A percentile compares a stretch with the other conserved stretches of the same genome.
Conservation (phyloP, 2,113 vertebrate species). For the Colius striatus region DNA sequence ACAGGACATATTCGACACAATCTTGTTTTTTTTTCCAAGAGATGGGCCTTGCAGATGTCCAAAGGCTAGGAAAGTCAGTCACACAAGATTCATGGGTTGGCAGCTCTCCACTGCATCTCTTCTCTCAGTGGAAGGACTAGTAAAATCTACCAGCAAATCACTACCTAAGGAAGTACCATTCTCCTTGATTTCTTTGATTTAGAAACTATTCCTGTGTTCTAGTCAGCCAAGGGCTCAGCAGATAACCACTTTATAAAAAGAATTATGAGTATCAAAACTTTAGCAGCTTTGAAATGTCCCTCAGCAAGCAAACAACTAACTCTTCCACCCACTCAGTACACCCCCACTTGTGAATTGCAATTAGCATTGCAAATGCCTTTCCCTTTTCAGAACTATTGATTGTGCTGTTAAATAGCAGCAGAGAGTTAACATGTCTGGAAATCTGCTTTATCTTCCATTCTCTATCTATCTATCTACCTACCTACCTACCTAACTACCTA, state of each 20-base stretch:
- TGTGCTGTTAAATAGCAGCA: conserved; percentile 35
- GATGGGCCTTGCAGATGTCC: background rate
- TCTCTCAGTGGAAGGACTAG: background rate
- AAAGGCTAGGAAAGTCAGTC: background rate
- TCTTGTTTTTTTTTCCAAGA: background rate
- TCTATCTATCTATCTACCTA: background rate
- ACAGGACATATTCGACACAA: background rate
- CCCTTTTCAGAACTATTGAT: conserved; percentile 54
- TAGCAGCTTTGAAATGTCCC: conserved; percentile 14
- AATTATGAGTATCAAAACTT: conserved; percentile 32
- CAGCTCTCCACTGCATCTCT: background rate
- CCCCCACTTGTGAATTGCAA: conserved; percentile 38
- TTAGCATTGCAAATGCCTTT: conserved; percentile 67
- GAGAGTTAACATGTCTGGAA: conserved; percentile 6
- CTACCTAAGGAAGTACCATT: background rate
- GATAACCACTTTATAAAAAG: conserved; percentile 36
- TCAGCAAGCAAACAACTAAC: conserved; percentile 34
- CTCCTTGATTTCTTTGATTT: background rate
- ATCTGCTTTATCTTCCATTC: background rate
- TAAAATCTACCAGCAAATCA: background rate
- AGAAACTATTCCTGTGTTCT: background rate
- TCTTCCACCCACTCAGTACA: conserved; percentile 32
- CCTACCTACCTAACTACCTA: background rate
- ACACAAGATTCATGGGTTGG: background rate
- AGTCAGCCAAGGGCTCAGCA: background rate